Percentiles rank a stretch among this genome's conserved stretches.
Evolutionary conservation across 1,140 invertebrate genomes (phyloP).

Genomic region (Aphelenchoides avenae): DNA sequence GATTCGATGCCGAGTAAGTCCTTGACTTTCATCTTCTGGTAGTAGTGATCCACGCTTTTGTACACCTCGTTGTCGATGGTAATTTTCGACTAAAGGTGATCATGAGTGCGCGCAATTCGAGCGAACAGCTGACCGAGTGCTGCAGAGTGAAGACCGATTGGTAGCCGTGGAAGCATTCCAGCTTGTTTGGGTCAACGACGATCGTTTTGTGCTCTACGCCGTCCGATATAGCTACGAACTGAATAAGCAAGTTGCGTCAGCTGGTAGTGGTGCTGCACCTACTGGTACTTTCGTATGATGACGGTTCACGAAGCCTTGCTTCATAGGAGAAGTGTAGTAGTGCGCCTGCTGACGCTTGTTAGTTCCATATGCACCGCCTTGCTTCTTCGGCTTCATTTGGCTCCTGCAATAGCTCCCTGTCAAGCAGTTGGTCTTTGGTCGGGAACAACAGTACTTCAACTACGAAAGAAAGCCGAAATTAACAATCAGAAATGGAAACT

Average conservation of each 20-base stretch:
- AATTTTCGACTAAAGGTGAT: slow-evolving; percentile 34
- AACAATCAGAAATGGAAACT: too few relatives aligned
- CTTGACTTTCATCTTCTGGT: slow-evolving; percentile 41
- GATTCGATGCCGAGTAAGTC: slow-evolving; percentile 32
- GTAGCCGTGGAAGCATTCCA: slow-evolving; percentile 32
- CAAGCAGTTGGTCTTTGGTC: too few relatives aligned
- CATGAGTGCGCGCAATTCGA: slow-evolving; percentile 15
- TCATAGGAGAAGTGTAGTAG: too few relatives aligned
- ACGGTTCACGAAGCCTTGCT: too few relatives aligned
- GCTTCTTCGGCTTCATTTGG: too few relatives aligned
- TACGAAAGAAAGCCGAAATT: too few relatives aligned
- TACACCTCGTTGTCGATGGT: slow-evolving; percentile 32
- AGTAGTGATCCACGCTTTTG: slow-evolving; percentile 45
- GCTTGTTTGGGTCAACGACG: slow-evolving; percentile 1
- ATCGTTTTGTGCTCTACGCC: slow-evolving; percentile 18
- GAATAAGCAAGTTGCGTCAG: slow-evolving; percentile 22
- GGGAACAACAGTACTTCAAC: too few relatives aligned
- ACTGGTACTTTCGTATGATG: too few relatives aligned
- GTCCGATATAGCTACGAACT: slow-evolving; percentile 25
- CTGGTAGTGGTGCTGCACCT: too few relatives aligned
- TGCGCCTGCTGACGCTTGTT: too few relatives aligned
- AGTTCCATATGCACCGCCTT: too few relatives aligned
- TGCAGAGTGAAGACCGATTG: slow-evolving; percentile 29
- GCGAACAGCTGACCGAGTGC: slow-evolving; percentile 14
- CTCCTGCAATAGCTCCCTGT: too few relatives aligned